Evolutionary conservation across 2,797 vertebrate species (phyloP), one percentile per base, ranked within the genome.

Genomic region (Ispidina lecontei): DNA sequence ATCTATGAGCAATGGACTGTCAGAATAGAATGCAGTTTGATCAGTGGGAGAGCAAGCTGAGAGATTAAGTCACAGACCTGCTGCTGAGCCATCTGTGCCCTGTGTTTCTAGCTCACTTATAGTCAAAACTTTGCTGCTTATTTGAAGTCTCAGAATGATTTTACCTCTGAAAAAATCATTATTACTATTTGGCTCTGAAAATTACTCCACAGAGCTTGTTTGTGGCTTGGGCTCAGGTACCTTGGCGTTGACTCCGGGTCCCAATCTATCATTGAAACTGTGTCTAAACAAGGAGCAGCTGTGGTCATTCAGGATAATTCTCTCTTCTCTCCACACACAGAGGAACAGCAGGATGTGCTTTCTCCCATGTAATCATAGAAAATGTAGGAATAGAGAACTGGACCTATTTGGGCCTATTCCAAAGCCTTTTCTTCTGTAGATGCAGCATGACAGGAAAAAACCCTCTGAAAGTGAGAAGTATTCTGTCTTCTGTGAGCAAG

Each of bases 261-360:
- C 18, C 77, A 51, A 58, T 55, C 58, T 37, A 28, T 76, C 35
- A 21, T 84, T 84, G 31, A 88, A 88, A 73, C 75, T 31, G 26
- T 49, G 23, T 72, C 56, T 94, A 81, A 92, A 65, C 69, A 67
- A 69, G 47, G 68, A 91, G 68, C 68, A 82, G 87, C 90, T 82
- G 74, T 71, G 54, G 28, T 69, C 31, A 12, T 80, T 87, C 63
- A 51, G 58, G 54, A 63, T 84, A 65, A 70, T 84, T 37, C 39
- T 69, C 47, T 64, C n/a, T 70, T 67, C 54, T 65, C 22, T 80
- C 31, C 39, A 52, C 37, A 18, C 21, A 28, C 37, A 39, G 35
- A 73, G 22, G 31, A 87, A 69, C 18, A 77, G 71, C 2, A 2
- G 60, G 55, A 62, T 62, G 13, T 79, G 37, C n/a, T 84, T 86